These are phyloP conservation scores for Aphrocallistes beatrix DNA, from an alignment of 37 sponge, comb jelly and placozoan genomes.

Conservation along the genomic window DNA sequence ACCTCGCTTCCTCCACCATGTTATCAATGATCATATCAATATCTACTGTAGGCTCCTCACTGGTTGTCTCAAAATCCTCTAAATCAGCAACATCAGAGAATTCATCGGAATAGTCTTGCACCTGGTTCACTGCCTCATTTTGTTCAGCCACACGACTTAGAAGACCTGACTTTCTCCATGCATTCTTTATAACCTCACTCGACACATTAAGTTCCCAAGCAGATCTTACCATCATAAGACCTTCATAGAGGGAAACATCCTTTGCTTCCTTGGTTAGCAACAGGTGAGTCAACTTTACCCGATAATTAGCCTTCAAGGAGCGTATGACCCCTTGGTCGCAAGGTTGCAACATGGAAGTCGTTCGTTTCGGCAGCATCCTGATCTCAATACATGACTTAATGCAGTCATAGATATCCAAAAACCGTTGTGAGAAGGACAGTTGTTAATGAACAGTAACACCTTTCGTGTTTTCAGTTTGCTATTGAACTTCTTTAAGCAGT, in stretches of 20 bases:
- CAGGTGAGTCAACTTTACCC: background rate
- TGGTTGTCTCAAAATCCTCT: background rate
- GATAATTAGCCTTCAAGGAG: background rate
- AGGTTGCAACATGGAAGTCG: background rate
- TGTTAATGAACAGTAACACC: background rate
- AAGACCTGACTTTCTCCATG: background rate
- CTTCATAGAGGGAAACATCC: background rate
- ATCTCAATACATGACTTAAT: background rate
- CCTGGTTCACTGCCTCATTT: background rate
- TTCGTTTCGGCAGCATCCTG: background rate
- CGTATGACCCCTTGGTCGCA: background rate
- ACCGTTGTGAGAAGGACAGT: background rate
- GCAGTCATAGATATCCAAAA: background rate
- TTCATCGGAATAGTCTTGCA: background rate
- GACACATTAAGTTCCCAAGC: background rate
- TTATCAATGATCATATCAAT: background rate
- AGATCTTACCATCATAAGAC: background rate
- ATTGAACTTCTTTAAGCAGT: background rate
- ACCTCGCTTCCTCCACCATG: background rate
- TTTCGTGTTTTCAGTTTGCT: background rate
- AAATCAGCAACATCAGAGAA: background rate
- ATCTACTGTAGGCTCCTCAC: background rate
- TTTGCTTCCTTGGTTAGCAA: background rate
- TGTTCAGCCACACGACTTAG: background rate
- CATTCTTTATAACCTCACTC: background rate